A percentile compares a stretch with the other conserved stretches of the same genome.
These are phyloP conservation scores for Sycophaga agraensis DNA, from an alignment of 1,140 invertebrate species.

Conservation along the genomic window DNA sequence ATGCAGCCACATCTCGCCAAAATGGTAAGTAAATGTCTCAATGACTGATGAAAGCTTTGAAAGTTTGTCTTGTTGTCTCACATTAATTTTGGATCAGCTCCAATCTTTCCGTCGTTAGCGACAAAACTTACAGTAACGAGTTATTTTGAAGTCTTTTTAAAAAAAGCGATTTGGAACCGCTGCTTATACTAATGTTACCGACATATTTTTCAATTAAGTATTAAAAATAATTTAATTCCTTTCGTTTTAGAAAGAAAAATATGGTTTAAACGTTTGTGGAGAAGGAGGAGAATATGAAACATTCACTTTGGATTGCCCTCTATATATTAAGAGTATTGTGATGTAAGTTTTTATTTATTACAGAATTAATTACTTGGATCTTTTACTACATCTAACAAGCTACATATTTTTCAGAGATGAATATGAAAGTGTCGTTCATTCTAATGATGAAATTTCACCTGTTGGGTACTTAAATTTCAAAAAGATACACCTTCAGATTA, in stretches of 20 bases:
- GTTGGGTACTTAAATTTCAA: slow-evolving; percentile 90
- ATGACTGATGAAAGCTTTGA: slow-evolving; percentile 40
- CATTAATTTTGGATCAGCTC: slow-evolving; percentile 41
- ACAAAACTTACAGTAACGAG: not conserved
- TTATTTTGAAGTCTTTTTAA: slow-evolving; percentile 17
- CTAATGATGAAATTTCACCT: slow-evolving; percentile 87
- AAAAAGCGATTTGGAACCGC: slow-evolving; percentile 10
- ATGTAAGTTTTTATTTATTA: slow-evolving; percentile 69
- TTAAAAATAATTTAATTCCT: too few relatives aligned
- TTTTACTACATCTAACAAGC: slow-evolving; percentile 25
- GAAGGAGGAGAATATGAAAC: slow-evolving; percentile 99
- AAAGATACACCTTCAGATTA: slow-evolving; percentile 75
- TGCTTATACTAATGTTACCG: too few relatives aligned
- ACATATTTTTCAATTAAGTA: too few relatives aligned
- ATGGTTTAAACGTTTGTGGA: slow-evolving; percentile 95
- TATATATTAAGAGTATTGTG: slow-evolving; percentile 88
- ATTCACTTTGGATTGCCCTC: slow-evolving; percentile 93
- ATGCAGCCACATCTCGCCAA: slow-evolving; percentile 82
- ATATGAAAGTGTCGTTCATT: slow-evolving; percentile 83
- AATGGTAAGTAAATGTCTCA: slow-evolving; percentile 65
- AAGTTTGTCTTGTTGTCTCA: slow-evolving; percentile 25
- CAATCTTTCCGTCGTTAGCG: slow-evolving; percentile 28
- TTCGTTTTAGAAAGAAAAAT: slow-evolving; percentile 78
- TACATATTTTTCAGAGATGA: slow-evolving; percentile 72
- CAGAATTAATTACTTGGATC: too few relatives aligned